A percentile compares a stretch with the other conserved stretches of the same genome.
These are phyloP conservation scores for Limnodromus scolopaceus DNA, from an alignment of 2,797 vertebrate genomes.

Conservation along the genomic window DNA sequence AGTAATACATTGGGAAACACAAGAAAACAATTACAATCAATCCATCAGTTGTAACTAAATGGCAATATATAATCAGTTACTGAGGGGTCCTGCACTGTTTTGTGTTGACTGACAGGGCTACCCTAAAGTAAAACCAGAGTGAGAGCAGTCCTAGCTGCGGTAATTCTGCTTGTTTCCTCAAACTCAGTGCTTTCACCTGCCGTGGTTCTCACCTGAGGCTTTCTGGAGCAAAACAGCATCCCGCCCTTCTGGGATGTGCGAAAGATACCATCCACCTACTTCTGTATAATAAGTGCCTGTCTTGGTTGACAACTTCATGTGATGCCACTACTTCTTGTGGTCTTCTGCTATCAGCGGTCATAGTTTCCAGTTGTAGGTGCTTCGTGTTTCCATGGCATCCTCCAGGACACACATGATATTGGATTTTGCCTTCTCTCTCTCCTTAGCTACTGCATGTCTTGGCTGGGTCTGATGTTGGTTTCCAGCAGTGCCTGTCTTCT, in stretches of 20 bases:
- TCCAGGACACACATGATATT: neutral
- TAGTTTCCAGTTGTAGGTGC: accelerated
- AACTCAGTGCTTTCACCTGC: neutral
- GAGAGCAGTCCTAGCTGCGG: neutral
- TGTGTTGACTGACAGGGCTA: neutral
- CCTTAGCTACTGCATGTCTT: neutral
- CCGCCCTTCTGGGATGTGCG: accelerated
- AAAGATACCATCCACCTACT: neutral
- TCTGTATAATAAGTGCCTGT: neutral
- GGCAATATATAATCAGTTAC: neutral
- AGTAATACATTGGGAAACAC: neutral
- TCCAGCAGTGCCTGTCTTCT: neutral
- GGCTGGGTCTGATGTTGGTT: neutral
- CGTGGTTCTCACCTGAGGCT: neutral
- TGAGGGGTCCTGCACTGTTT: neutral
- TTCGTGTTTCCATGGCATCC: neutral
- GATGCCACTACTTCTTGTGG: neutral
- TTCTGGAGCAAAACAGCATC: neutral
- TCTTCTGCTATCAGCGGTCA: neutral
- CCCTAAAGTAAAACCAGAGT: neutral
- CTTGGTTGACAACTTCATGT: neutral
- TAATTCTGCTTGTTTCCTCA: neutral
- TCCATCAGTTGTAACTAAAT: neutral
- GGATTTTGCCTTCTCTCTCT: neutral
- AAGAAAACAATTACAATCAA: neutral